Evolutionary conservation across 1,140 invertebrate species (phyloP), one percentile per base, ranked within the genome.

Genomic region (Calycopis cecrops): DNA sequence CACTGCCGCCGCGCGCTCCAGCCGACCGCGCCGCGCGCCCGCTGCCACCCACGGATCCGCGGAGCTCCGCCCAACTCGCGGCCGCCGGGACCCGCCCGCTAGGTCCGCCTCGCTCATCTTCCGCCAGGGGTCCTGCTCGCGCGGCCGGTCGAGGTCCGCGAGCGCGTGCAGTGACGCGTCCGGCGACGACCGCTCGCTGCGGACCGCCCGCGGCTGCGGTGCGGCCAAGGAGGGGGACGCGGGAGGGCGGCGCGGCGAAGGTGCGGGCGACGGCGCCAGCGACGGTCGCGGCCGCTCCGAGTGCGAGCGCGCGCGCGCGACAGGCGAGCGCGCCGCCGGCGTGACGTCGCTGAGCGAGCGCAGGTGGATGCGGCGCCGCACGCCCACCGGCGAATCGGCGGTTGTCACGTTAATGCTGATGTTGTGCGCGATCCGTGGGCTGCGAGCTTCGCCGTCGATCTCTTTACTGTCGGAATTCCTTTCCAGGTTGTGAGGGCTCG

Each of bases 341-440:
- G 84, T 85, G 52, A 88, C 83, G 63, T 88, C 85, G 54, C 84
- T 86, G 35, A 85, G 79, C 49, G 84, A 87, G 21, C 86, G 81
- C 61, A 84, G 67, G 63, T 88, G 86, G 10, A 76, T 68, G 37
- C 83, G 83, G 21, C 76, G 73, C 6, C 76, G 79, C 17, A 70
- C 73, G 33, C 74, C 68, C 33, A 52, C 68, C 0, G 83, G 79
- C 38, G 79, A 81, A 50, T 85, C 79, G 4, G 77, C 69, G 54
- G 77, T 76, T 4, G 84, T 87, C 28, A 87, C 79, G 65, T 71
- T 87, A 57, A 88, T 86, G 66, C 84, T 87, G 35, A 87, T 81
- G 61, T 79, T 79, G 57, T 79, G 80, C 17, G 66, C 59, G 52
- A 63, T 18, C 7, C 64, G 58, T 4, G 64, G 62, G 51, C 68